Evolutionary conservation across 2,797 vertebrate genomes (phyloP).

Genomic region (Podargus strigoides): DNA sequence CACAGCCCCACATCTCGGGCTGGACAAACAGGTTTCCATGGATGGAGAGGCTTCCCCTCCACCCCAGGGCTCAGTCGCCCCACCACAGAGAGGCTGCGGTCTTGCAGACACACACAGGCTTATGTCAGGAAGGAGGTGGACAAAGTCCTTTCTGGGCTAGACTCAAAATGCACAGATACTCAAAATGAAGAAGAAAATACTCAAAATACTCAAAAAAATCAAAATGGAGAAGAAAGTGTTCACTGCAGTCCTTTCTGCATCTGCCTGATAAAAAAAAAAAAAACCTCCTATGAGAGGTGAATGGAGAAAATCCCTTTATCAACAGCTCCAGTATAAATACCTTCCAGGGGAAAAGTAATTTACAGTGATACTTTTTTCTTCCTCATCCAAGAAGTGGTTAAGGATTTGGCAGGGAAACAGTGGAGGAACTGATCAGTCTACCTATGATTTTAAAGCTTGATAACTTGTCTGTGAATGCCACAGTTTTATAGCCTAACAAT

Average conservation of each 20-base stretch:
- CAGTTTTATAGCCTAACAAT: neutral
- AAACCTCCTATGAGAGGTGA: neutral
- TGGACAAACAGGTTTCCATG: neutral
- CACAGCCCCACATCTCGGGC: fast-evolving
- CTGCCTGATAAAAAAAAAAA: neutral
- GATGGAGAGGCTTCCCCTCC: neutral
- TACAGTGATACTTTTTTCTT: neutral
- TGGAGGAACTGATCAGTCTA: neutral
- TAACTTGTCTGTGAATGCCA: neutral
- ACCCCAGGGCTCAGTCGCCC: neutral
- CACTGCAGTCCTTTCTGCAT: neutral
- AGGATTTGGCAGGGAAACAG: conserved; percentile 26
- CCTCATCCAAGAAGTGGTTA: neutral
- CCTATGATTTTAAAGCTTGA: neutral
- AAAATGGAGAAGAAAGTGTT: neutral
- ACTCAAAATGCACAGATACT: neutral
- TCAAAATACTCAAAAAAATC: neutral
- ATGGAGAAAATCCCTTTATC: neutral
- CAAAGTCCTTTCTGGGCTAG: neutral
- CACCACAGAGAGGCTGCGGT: fast-evolving
- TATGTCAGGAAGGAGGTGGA: neutral
- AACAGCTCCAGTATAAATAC: neutral
- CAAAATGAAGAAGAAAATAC: neutral
- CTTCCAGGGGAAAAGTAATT: neutral
- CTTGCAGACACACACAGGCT: neutral